Evolutionary conservation across 2,113 vertebrate genomes (phyloP), one percentile per base, ranked within the genome.

Genomic region (Lophochroa leadbeateri): DNA sequence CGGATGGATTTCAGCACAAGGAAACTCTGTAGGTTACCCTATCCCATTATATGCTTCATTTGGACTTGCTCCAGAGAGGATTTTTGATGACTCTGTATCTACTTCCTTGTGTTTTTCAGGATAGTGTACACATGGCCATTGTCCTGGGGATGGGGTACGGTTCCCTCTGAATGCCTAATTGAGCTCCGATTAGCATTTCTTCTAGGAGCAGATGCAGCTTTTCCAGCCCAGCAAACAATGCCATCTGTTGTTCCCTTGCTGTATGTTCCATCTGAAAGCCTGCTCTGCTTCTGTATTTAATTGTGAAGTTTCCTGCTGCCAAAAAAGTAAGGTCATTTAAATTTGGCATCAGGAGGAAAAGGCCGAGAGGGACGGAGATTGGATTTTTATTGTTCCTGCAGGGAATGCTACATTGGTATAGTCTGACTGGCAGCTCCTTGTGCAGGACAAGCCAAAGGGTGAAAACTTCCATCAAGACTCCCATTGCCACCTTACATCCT

Each of bases 171-270:
- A 96, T 96, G 86, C 81, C 64, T 95, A 96, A 92, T 94, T 95
- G 94, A 89, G 27, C 29, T 15, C 77, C 6, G 49, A 97, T 98
- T 97, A 97, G 90, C 97, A 96, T 97, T 97, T 97, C 94, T 97
- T 90, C 85, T 63, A 82, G 49, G 91, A 97, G 89, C 97, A 96
- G 94, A 98, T 90, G 96, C 91, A 93, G 90, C 79, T 90, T 94
- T 96, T 95, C 97, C 94, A 82, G 65, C 89, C 87, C 90, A 89
- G 65, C 78, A 94, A 95, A 92, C 78, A 80, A 96, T 96, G 93
- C 97, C 97, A 96, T 88, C 89, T 80, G 97, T 96, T 94, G 92
- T 97, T 93, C 92, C 74, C 79, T 67, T 70, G 69, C 88, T 89
- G 72, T 60, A 93, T 82, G 85, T 96, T 96, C 94, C 94, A 96